These are phyloP conservation scores for Trissolcus japonicus DNA, from an alignment of 2,888 invertebrate genomes.

Conservation along the genomic window DNA sequence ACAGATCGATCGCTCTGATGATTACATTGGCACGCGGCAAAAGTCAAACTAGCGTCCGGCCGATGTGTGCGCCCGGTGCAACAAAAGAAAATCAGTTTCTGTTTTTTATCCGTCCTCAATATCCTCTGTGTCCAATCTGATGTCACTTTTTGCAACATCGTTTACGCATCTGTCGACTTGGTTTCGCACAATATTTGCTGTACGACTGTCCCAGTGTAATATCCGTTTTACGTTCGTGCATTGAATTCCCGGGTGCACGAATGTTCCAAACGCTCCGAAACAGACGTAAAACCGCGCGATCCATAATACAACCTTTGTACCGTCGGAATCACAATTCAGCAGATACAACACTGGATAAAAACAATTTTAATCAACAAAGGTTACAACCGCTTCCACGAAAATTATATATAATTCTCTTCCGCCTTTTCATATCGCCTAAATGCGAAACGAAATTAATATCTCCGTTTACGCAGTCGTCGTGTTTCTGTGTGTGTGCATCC, in stretches of 20 bases:
- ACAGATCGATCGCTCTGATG: constrained; percentile 30
- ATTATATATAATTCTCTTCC: constrained; percentile 48
- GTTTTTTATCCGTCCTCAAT: constrained; percentile 54
- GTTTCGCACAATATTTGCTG: constrained; percentile 50
- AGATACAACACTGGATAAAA: constrained; percentile 52
- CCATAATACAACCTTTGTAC: constrained; percentile 58
- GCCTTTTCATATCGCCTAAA: constrained; percentile 41
- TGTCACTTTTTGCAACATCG: constrained; percentile 46
- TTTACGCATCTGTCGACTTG: constrained; percentile 54
- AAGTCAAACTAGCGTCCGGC: constrained; percentile 19
- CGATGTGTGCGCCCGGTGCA: constrained; percentile 12
- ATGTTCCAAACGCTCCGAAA: constrained; percentile 50
- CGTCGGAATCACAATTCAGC: constrained; percentile 53
- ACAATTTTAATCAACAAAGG: constrained; percentile 56
- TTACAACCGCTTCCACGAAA: constrained; percentile 35
- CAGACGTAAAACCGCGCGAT: constrained; percentile 58
- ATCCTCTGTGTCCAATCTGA: constrained; percentile 54
- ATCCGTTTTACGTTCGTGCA: constrained; percentile 59
- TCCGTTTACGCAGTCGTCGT: constrained; percentile 8
- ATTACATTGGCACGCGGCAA: constrained; percentile 43
- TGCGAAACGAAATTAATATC: constrained; percentile 41
- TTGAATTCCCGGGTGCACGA: constrained; percentile 53
- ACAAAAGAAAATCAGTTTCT: constrained; percentile 56
- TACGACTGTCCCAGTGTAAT: constrained; percentile 54
- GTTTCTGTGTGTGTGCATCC: not conserved